Percentiles rank a stretch among this genome's conserved stretches.
phyloP scores from a whole-genome alignment of 2,113 vertebrate species.

The Cephalopholis sonnerati region DNA sequence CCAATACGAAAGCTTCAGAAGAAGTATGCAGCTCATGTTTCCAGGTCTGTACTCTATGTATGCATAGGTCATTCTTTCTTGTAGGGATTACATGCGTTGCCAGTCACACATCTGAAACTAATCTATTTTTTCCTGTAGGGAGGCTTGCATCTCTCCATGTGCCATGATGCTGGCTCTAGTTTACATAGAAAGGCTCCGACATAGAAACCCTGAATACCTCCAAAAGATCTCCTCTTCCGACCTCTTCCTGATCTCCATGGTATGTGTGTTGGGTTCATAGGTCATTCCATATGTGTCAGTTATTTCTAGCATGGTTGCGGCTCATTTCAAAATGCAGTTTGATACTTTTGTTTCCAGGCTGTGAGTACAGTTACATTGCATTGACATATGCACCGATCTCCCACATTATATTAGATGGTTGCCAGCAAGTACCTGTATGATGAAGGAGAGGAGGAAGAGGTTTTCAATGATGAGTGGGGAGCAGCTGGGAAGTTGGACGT shows the following conservation, averaged over 20 bases:
- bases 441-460: slow-evolving; percentile 98
- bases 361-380: background rate
- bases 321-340: background rate
- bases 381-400: background rate
- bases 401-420: slow-evolving; percentile 89
- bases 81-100: rapidly evolving
- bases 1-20: slow-evolving; percentile 96
- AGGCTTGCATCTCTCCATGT: slow-evolving; percentile 97
- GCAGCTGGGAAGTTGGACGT: slow-evolving; percentile 95
- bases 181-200: slow-evolving; percentile 97
- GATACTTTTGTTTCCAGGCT: background rate
- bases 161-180: slow-evolving; percentile 99
- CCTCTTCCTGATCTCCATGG: slow-evolving; percentile 98
- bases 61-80: background rate
- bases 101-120: rapidly evolving
- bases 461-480: slow-evolving; percentile 98
- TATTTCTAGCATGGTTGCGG: background rate
- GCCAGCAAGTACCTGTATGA: slow-evolving; percentile 99
- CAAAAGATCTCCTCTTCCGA: slow-evolving; percentile 98
- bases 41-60: slow-evolving; percentile 86
- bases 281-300: slow-evolving; percentile 7
- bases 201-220: slow-evolving; percentile 97
- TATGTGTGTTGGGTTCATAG: slow-evolving; percentile 68
- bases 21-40: slow-evolving; percentile 95
- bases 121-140: slow-evolving; percentile 79